Conservation (phyloP, 1,140 invertebrate genomes). For the Plectrocnemia conspersa region DNA sequence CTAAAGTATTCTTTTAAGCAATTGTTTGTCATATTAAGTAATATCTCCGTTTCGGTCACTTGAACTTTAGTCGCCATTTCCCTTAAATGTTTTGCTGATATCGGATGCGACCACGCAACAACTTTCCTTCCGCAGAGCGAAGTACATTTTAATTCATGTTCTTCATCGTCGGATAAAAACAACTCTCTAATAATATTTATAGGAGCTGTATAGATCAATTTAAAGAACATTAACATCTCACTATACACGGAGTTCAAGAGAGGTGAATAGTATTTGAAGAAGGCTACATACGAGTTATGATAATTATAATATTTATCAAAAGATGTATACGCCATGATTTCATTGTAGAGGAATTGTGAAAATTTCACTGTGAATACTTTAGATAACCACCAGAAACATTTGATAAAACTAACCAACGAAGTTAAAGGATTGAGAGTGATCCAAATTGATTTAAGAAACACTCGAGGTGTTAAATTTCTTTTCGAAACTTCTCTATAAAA, state of each 20-base stretch:
- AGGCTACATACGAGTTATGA: slow-evolving; percentile 43
- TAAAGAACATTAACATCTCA: slow-evolving; percentile 54
- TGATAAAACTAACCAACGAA: slow-evolving; percentile 2
- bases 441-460: slow-evolving; percentile 42
- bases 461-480: slow-evolving; percentile 47
- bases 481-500: slow-evolving; percentile 45
- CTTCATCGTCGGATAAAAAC: slow-evolving; percentile 45
- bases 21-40: slow-evolving; percentile 58
- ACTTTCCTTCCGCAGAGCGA: slow-evolving; percentile 73
- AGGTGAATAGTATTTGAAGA: slow-evolving; percentile 55
- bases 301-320: slow-evolving; percentile 44
- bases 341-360: slow-evolving; percentile 44
- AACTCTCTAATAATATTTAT: slow-evolving; percentile 58
- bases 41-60: slow-evolving; percentile 64
- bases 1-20: slow-evolving; percentile 61
- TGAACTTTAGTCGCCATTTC: slow-evolving; percentile 57
- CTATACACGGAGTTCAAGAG: slow-evolving; percentile 52
- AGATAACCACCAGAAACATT: slow-evolving; percentile 39
- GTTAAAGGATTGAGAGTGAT: slow-evolving; percentile 43
- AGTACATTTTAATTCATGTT: slow-evolving; percentile 61
- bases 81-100: slow-evolving; percentile 49
- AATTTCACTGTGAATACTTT: slow-evolving; percentile 41
- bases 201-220: slow-evolving; percentile 54
- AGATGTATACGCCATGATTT: slow-evolving; percentile 43
- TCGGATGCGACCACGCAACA: slow-evolving; percentile 67